Evolutionary conservation across 92 coral and sea anemone species (phyloP), one percentile per base, ranked within the genome.

Genomic region (Paragorgia papillata): DNA sequence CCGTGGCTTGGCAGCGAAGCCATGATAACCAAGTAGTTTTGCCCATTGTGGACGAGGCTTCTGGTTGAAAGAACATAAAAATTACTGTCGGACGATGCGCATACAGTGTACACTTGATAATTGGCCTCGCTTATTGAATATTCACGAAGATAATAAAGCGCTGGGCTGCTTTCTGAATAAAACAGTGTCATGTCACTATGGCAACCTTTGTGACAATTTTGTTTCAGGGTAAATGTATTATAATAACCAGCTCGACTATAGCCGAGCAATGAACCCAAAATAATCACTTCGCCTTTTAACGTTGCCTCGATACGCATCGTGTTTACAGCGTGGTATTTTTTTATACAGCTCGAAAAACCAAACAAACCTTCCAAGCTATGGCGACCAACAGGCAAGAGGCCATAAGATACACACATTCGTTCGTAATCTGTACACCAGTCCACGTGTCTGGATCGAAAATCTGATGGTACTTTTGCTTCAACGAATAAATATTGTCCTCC

Each of bases 381-480:
- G 19, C 68, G 49, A 27, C 83, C 86, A 0, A 79, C 78, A 0
- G 89, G 89, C 35, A 82, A 48, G 6, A 74, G 40, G 9, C 89
- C 86, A 55, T 68, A 81, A 31, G 64, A 61, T 55, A 44, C 57
- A 29, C 89, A 85, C 62, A 85, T 19, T 17, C 62, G 83, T 41
- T 85, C 76, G 59, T 85, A 85, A 25, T 85, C 89, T 13, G 58
- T 34, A 26, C 89, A 85, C 89, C 89, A 85, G 79, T 76, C 68
- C 27, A 75, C 81, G 41, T 80, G 77, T 29, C 37, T 33, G 3
- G 89, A 85, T 49, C 32, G 74, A 21, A 76, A 82, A 49, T 81
- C 69, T 12, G 39, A 37, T 0, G 89, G 89, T 20, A 85, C 62
- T 31, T 54, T 19, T 1, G 83, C 68, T 32, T 76, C 51, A 7